phyloP scores from a whole-genome alignment of 2,113 vertebrate species.

The Oxygymnocypris stewartii region DNA sequence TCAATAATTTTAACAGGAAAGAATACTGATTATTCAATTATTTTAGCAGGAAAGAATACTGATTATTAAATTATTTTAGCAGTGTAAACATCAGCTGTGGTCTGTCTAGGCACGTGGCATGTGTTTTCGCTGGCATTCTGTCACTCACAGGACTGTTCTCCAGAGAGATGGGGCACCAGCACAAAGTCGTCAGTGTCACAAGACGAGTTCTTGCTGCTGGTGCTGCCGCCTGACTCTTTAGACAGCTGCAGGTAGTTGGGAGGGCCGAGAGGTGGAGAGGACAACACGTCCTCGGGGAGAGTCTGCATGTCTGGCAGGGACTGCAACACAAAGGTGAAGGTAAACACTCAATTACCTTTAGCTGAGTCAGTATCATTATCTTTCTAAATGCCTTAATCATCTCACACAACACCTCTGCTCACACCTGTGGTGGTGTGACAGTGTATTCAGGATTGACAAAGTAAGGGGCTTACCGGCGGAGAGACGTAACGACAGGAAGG shows the following conservation, averaged over 20 bases:
- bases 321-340: constrained; percentile 67
- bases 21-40: too few species aligned
- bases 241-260: constrained; percentile 95
- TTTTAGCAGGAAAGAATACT: background rate
- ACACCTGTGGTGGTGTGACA: constrained; percentile 14
- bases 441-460: constrained; percentile 2
- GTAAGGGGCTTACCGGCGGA: constrained; percentile 85
- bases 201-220: constrained; percentile 94
- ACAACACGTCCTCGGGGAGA: constrained; percentile 87
- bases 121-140: background rate
- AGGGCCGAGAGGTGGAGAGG: constrained; percentile 89
- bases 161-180: constrained; percentile 90
- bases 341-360: constrained; percentile 1
- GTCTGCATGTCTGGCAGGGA: constrained; percentile 96
- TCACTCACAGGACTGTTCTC: constrained; percentile 86
- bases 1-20: background rate
- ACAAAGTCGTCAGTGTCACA: constrained; percentile 97
- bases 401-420: background rate
- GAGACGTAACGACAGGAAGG: constrained; percentile 90
- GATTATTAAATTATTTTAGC: background rate
- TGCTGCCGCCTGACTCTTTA: constrained; percentile 93
- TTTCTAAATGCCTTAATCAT: constrained; percentile 11
- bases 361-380: constrained; percentile 21
- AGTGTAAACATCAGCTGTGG: background rate
- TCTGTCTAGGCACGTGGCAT: background rate